Evolutionary conservation across 53 echinoderm and acorn worm species (phyloP), one percentile per base, ranked within the genome.

Genomic region (Pentamera pediparva): DNA sequence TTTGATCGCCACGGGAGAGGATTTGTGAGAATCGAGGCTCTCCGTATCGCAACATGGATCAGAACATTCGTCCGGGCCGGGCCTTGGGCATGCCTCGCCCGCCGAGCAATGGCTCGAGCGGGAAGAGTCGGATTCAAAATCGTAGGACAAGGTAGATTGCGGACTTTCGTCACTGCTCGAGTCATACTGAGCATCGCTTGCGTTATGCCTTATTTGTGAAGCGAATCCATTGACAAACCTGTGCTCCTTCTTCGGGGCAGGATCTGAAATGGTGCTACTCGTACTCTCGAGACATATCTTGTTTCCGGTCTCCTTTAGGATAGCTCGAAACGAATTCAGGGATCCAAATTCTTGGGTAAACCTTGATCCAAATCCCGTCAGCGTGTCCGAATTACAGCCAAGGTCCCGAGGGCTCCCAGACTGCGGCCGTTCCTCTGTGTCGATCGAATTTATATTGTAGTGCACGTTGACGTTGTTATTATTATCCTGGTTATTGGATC

Each of bases 101-200:
- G 36, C 15, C 19, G 73, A 72, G 22, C 73, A 72, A 24, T 36
- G 73, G 25, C 73, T 72, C 4, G 73, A 54, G 1, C 52, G 22
- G 22, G 73, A 72, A 29, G 81, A 28, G 61, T 76, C 81, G 18
- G 86, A 86, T 76, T 86, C 86, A 31, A 86, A 81, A 57, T 86
- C 86, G 43, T 80, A 76, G 67, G 56, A 81, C 15, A 81, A n/a
- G n/a, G n/a, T n/a, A n/a, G n/a, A n/a, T n/a, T n/a, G n/a, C n/a
- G n/a, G n/a, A n/a, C n/a, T n/a, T n/a, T n/a, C n/a, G 55, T 81
- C 81, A 36, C 54, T 54, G n/a, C 73, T 72, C 29, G 73, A 72
- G 8, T 61, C 61, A 57, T 57, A 57, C 7, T 28, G 28, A 36
- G 73, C 73, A 33, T 33, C 73, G 54, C 19, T 30, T 31, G 32